phyloP scores from a whole-genome alignment of 2,888 invertebrate genomes.

The Apamea epomidion region DNA sequence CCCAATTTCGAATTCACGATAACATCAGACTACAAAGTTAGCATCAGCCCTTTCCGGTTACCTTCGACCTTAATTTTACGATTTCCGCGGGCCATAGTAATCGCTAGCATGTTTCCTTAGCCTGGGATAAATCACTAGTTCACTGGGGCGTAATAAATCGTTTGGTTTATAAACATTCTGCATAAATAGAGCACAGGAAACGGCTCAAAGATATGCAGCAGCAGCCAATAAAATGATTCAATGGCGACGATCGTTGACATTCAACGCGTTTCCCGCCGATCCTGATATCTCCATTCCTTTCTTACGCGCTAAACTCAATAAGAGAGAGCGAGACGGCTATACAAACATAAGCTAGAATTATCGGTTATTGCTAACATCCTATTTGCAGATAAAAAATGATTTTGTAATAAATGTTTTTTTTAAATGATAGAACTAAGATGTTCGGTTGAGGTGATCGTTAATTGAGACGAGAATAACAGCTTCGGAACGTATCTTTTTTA shows the following conservation, averaged over 20 bases:
- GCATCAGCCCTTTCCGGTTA: neutral
- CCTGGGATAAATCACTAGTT: constrained; percentile 38
- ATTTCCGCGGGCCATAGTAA: neutral
- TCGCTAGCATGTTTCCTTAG: neutral
- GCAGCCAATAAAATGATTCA: constrained; percentile 51
- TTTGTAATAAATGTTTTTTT: constrained; percentile 34
- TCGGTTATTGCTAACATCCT: constrained; percentile 63
- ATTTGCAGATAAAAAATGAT: constrained; percentile 61
- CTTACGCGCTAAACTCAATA: constrained; percentile 8
- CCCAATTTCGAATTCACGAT: constrained; percentile 13
- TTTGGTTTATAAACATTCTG: constrained; percentile 28
- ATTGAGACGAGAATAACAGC: constrained; percentile 1
- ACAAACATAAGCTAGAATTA: constrained; percentile 57
- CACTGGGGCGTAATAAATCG: constrained; percentile 41
- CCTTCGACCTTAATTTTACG: constrained; percentile 1
- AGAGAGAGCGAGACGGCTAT: constrained; percentile 45
- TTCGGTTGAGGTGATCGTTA: constrained; percentile 1
- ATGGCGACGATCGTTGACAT: constrained; percentile 61
- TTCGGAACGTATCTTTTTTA: neutral
- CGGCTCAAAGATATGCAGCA: constrained; percentile 45
- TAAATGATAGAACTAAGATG: neutral
- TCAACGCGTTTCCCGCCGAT: constrained; percentile 58
- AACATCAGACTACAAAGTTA: neutral
- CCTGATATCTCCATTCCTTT: constrained; percentile 32
- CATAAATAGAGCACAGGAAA: constrained; percentile 56